phyloP scores from a whole-genome alignment of 2,888 invertebrate genomes.

The Tipula vernalis region DNA sequence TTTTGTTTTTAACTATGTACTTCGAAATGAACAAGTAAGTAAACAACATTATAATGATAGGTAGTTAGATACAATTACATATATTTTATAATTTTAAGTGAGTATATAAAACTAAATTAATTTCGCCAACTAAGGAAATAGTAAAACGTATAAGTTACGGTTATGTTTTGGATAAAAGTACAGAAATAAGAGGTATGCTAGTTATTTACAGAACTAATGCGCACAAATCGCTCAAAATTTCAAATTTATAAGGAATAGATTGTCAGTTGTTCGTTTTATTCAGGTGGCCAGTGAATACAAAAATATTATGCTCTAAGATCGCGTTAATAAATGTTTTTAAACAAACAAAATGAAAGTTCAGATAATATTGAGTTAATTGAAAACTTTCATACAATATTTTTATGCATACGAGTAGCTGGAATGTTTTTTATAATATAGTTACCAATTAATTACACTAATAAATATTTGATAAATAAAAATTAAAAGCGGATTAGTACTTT shows the following conservation, averaged over 20 bases:
- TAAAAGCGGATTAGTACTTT: not conserved
- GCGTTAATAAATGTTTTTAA: not conserved
- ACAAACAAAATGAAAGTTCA: not conserved
- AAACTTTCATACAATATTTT: not conserved
- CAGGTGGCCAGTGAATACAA: not conserved
- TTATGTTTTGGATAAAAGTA: not conserved
- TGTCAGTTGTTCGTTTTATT: not conserved
- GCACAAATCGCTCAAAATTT: not conserved
- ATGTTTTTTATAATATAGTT: not conserved
- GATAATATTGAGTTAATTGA: not conserved
- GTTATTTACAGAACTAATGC: not conserved
- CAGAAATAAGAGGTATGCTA: not conserved
- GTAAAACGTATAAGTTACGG: not conserved
- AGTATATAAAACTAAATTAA: conserved; percentile 4
- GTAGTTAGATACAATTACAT: not conserved
- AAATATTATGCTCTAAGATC: not conserved
- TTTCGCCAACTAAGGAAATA: not conserved
- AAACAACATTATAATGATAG: not conserved
- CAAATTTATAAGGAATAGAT: not conserved
- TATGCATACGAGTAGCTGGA: not conserved
- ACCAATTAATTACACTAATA: not conserved
- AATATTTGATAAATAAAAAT: not conserved
- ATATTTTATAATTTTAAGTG: not conserved
- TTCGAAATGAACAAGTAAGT: not conserved
- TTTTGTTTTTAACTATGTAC: not conserved